phyloP scores from a whole-genome alignment of 2,797 vertebrate species.

The Scyliorhinus canicula region DNA sequence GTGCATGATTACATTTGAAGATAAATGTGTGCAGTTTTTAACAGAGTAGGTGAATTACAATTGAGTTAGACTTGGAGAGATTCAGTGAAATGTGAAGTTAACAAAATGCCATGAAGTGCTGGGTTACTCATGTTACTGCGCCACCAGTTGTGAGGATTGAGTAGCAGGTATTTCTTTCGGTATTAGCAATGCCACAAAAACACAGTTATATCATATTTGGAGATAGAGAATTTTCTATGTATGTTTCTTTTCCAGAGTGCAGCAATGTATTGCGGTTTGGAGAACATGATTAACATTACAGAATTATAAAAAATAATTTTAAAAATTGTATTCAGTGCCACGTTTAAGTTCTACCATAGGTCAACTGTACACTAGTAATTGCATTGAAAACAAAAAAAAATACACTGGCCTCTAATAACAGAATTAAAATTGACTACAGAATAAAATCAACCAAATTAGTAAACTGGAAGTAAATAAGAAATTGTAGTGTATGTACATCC shows the following conservation, averaged over 20 bases:
- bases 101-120: neutral
- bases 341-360: neutral
- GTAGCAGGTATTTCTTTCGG: no score
- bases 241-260: neutral
- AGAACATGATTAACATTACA: neutral
- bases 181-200: no score
- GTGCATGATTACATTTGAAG: neutral
- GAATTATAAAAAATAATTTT: neutral
- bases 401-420: neutral
- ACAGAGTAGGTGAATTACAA: neutral
- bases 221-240: no score
- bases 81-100: neutral
- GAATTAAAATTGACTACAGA: neutral
- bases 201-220: no score
- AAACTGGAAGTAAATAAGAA: neutral
- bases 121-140: neutral
- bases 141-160: neutral
- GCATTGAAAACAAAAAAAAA: neutral
- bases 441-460: no score
- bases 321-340: neutral
- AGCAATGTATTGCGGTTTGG: neutral
- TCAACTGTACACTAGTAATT: neutral
- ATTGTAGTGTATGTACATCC: no score
- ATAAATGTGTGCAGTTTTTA: neutral
- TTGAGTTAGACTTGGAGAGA: neutral